Evolutionary conservation across 2,888 invertebrate genomes (phyloP), one percentile per base, ranked within the genome.

Genomic region (Volucella inflata): DNA sequence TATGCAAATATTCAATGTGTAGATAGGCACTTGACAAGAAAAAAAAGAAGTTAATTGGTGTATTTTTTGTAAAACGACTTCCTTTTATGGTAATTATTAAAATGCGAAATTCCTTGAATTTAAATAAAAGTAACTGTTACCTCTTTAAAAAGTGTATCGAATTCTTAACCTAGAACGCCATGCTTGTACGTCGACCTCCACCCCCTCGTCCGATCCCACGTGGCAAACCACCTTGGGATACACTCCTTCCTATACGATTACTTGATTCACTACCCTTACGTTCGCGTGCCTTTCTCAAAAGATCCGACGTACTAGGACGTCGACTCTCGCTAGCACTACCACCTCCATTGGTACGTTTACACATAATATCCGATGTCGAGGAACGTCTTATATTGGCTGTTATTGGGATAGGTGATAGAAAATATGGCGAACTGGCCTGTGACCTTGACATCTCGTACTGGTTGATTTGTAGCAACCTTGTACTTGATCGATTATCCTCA

Each of bases 361-460:
- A 90, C 79, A 90, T 90, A 50, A 92, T 92, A 64, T 92, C 92
- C 60, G 92, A 92, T 12, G 92, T 92, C 10, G 92, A 92, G 40
- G 92, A 92, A 65, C 92, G 91, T 11, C 92, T 89, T 11, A 92
- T 90, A 72, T 90, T 90, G 44, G 89, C 87, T 30, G 88, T 77
- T n/a, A 89, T 88, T 55, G 88, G 88, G 79, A 90, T 90, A 14
- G 92, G 92, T 48, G 91, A 92, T 3, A 92, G 87, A 57, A 89
- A 90, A 81, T 90, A 92, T n/a, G 92, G 91, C 53, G 92, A 91
- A 87, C 84, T 89, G 4, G 88, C 89, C 57, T 89, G 90, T 46
- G 91, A 90, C 74, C 89, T 88, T 17, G 87, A 88, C 78, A 88
- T 87, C 14, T 90, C 89, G 44, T 88, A 89, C 67, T 89, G 89